These are phyloP conservation scores for Strigamia crassipes DNA, from an alignment of 2,888 invertebrate species.

Conservation along the genomic window DNA sequence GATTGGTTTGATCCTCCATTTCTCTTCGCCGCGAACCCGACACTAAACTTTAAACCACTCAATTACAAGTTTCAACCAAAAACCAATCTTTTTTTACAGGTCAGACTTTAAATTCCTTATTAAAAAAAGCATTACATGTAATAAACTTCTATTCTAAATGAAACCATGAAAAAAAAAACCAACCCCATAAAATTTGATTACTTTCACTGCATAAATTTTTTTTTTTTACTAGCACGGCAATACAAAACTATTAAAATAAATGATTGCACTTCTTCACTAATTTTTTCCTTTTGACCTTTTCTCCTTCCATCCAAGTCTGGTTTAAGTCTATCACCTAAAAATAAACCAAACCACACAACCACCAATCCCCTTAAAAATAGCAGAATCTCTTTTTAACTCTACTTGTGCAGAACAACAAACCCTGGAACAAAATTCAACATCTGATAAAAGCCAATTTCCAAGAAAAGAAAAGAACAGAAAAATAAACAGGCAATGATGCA, in stretches of 20 bases:
- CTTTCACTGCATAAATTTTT: background rate
- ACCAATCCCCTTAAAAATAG: background rate
- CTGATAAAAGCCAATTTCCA: conserved; percentile 1
- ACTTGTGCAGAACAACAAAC: background rate
- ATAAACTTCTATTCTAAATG: background rate
- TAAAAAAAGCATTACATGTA: background rate
- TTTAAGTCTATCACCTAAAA: background rate
- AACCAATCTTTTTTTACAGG: too few species aligned
- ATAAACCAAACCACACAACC: background rate
- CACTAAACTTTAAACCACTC: background rate
- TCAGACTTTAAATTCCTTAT: too few species aligned
- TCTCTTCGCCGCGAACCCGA: background rate
- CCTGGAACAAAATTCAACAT: background rate
- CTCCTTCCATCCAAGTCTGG: background rate
- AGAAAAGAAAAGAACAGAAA: background rate
- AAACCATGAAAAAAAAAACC: background rate
- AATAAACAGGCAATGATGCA: background rate
- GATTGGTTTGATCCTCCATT: too few species aligned
- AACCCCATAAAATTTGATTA: background rate
- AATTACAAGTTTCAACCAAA: too few species aligned
- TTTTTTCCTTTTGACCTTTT: background rate
- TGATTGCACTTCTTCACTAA: background rate
- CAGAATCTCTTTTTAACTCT: background rate
- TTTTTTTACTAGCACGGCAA: background rate
- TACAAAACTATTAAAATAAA: background rate